phyloP scores from a whole-genome alignment of 92 coral and sea anemone genomes.

The Hydrozoanthus gracilis region DNA sequence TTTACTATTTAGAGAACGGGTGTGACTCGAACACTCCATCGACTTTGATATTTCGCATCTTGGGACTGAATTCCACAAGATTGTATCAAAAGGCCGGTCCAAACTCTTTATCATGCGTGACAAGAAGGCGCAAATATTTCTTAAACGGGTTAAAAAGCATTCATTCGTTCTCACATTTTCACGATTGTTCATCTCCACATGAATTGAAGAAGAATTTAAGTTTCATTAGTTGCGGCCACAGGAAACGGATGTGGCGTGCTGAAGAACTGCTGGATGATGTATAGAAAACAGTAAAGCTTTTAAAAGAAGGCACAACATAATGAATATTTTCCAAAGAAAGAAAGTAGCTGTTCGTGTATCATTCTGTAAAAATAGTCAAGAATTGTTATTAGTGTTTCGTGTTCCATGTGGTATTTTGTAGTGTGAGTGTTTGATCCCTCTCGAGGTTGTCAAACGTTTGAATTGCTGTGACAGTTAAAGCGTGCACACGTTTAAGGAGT shows the following conservation, averaged over 20 bases:
- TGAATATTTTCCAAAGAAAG: neutral
- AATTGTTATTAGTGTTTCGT: neutral
- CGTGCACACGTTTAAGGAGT: neutral
- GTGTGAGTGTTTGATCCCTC: constrained; percentile 14
- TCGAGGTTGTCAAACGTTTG: constrained; percentile 8
- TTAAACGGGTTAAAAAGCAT: neutral
- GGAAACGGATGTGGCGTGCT: constrained; percentile 94
- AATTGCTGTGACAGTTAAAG: constrained; percentile 4
- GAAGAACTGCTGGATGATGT: constrained; percentile 42
- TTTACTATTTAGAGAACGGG: constrained; percentile 36
- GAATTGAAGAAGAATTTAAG: constrained; percentile 47
- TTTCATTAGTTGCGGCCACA: constrained; percentile 56
- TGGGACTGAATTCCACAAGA: neutral
- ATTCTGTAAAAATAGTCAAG: neutral
- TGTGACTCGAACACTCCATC: constrained; percentile 27
- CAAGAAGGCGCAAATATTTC: neutral
- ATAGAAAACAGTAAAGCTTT: neutral
- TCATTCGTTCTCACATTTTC: constrained; percentile 20
- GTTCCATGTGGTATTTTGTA: constrained; percentile 12
- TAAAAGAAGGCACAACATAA: constrained; percentile 13
- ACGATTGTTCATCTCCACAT: constrained; percentile 45
- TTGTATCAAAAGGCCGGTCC: neutral
- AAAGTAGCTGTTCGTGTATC: neutral
- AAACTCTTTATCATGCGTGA: neutral
- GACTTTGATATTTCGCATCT: constrained; percentile 18